Evolutionary conservation across 2,888 invertebrate genomes (phyloP).

Genomic region (Plagodis dolabraria): DNA sequence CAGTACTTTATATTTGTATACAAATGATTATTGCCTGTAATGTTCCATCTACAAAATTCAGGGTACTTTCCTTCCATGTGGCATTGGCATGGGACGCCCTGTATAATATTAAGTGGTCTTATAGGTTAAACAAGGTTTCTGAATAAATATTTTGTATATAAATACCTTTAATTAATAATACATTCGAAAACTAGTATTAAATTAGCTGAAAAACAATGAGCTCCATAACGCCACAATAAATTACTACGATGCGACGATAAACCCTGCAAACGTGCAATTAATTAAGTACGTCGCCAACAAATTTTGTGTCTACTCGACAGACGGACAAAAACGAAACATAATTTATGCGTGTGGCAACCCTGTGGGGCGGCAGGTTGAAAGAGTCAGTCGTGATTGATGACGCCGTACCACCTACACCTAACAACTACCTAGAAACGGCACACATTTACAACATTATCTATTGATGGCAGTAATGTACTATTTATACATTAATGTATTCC

Average conservation of each 20-base stretch:
- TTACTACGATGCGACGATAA: constrained; percentile 37
- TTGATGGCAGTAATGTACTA: neutral
- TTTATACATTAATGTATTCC: too few relatives aligned
- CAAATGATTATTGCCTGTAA: too few relatives aligned
- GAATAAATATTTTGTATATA: too few relatives aligned
- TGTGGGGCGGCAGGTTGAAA: constrained; percentile 80
- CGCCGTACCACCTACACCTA: constrained; percentile 70
- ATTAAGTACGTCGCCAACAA: constrained; percentile 77
- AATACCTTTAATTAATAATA: constrained; percentile 27
- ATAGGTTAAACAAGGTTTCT: too few relatives aligned
- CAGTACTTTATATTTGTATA: too few relatives aligned
- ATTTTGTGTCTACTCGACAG: constrained; percentile 73
- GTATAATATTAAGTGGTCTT: too few relatives aligned
- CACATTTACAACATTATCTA: constrained; percentile 65
- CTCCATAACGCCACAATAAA: constrained; percentile 24
- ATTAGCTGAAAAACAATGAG: constrained; percentile 34
- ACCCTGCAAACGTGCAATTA: constrained; percentile 62
- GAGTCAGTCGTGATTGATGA: constrained; percentile 83
- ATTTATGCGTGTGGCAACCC: constrained; percentile 68
- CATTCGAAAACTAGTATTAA: constrained; percentile 39
- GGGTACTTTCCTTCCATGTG: too few relatives aligned
- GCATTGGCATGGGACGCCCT: too few relatives aligned
- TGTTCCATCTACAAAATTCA: too few relatives aligned
- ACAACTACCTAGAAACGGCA: constrained; percentile 77
- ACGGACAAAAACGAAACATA: constrained; percentile 70